Conservation (phyloP, 2,113 vertebrate genomes). For the Osmerus mordax region DNA sequence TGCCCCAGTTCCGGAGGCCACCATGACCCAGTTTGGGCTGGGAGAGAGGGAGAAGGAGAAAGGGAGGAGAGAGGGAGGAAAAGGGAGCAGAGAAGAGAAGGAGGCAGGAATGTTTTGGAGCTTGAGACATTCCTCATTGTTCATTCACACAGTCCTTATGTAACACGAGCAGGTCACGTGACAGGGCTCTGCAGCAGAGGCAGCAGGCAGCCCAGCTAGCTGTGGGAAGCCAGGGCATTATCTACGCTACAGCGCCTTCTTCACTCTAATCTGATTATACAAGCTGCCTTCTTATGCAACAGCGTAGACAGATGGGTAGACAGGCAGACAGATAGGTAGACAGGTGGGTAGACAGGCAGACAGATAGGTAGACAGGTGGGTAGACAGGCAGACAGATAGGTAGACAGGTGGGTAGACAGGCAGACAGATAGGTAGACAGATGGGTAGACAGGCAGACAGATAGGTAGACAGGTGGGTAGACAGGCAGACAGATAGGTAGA, state of each 20-base stretch:
- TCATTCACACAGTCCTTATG: slow-evolving; percentile 72
- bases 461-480: neutral
- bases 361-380: neutral
- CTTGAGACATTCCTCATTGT: slow-evolving; percentile 73
- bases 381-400: neutral
- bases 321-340: neutral
- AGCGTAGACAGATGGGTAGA: neutral
- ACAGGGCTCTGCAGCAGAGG: slow-evolving; percentile 59
- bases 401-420: neutral
- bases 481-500: neutral
- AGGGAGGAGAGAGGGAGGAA: slow-evolving; percentile 32
- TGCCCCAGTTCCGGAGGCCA: slow-evolving; percentile 64
- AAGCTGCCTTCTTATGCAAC: slow-evolving; percentile 60
- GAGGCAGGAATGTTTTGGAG: slow-evolving; percentile 66
- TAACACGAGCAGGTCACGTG: slow-evolving; percentile 64
- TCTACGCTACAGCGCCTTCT: slow-evolving; percentile 61
- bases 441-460: neutral
- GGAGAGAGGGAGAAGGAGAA: slow-evolving; percentile 48
- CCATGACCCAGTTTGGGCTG: slow-evolving; percentile 67
- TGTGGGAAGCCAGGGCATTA: slow-evolving; percentile 63
- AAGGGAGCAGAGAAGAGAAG: slow-evolving; percentile 30
- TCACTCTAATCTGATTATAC: slow-evolving; percentile 65
- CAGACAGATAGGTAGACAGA: neutral
- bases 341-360: neutral
- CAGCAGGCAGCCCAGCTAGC: slow-evolving; percentile 37